Conservation (phyloP, 2,888 invertebrate genomes). For the Drosophila neonasuta region DNA sequence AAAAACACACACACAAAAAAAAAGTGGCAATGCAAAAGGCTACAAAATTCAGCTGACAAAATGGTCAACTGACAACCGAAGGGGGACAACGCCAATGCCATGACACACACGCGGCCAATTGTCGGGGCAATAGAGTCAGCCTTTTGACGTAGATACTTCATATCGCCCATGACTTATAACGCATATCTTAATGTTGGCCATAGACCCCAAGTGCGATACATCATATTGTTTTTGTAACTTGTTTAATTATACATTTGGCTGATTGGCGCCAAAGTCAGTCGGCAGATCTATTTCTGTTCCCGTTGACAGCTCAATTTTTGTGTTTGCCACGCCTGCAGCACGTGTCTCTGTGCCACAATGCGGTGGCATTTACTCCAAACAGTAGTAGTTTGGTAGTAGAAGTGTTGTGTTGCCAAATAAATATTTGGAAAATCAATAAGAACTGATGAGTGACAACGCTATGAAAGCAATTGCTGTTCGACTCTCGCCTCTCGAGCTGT, state of each 20-base stretch:
- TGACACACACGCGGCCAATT: not conserved
- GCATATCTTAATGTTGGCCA: constrained; percentile 18
- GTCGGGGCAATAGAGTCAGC: constrained; percentile 23
- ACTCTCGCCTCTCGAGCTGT: too few relatives aligned
- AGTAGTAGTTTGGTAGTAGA: constrained; percentile 21
- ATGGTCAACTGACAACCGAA: constrained; percentile 56
- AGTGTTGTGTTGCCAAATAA: constrained; percentile 38
- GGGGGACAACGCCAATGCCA: not conserved
- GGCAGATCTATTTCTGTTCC: constrained; percentile 29
- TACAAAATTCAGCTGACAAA: constrained; percentile 54
- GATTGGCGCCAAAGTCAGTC: constrained; percentile 22
- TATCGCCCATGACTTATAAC: constrained; percentile 5
- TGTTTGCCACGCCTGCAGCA: constrained; percentile 41
- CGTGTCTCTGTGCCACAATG: constrained; percentile 31
- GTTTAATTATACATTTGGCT: constrained; percentile 34
- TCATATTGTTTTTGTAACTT: constrained; percentile 42
- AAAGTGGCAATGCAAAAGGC: constrained; percentile 14
- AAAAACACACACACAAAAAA: constrained; percentile 23
- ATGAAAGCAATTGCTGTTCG: constrained; percentile 13
- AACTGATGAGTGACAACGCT: not conserved
- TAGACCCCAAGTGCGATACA: constrained; percentile 18
- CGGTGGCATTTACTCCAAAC: constrained; percentile 1
- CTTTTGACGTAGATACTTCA: constrained; percentile 26
- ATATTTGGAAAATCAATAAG: constrained; percentile 61
- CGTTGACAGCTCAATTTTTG: constrained; percentile 35